Evolutionary conservation across 2,113 vertebrate genomes (phyloP), one percentile per base, ranked within the genome.

Genomic region (Albula glossodonta): DNA sequence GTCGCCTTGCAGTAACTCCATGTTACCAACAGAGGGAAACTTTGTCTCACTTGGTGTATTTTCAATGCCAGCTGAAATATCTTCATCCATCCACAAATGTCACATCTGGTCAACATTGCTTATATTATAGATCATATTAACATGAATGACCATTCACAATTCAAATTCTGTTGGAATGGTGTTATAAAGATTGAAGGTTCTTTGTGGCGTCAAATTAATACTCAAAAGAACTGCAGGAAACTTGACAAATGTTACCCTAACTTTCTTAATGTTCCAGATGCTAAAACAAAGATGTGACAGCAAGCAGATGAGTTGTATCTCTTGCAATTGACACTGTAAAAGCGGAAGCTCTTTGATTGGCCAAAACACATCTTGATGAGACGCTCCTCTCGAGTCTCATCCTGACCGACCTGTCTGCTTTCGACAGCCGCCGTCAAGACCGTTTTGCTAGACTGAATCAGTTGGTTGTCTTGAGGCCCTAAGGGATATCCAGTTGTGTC

Each of bases 311-410:
- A 66, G 60, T 7, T 66, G 60, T 2, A 66, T 4, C 60, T 19
- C 60, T 66, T 66, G n/a, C n/a, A 74, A n/a, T 22, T n/a, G 31
- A 2, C 60, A 19, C 0, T 74, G 70, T 31, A 74, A 22, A 31
- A 74, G 53, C 22, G 70, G 70, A 74, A 31, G 31, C 22, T 74
- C 9, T 74, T n/a, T n/a, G 10, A 5, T 74, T 31, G 70, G 19
- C 70, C 70, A 74, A 31, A 74, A n/a, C 70, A 74, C 70, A 74
- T 2, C 70, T 74, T 74, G 70, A 74, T 74, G 70, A 74, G 70
- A 74, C n/a, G 22, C 22, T 74, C 22, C 8, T 74, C 70, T 31
- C 22, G 22, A 22, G 2, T 2, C 8, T 10, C 8, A 31, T 22
- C n/a, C n/a, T 2, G 22, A 74, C 17, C 22, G 22, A 5, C n/a